Conservation (phyloP, 2,797 vertebrate species). For the Notamacropus eugenii region DNA sequence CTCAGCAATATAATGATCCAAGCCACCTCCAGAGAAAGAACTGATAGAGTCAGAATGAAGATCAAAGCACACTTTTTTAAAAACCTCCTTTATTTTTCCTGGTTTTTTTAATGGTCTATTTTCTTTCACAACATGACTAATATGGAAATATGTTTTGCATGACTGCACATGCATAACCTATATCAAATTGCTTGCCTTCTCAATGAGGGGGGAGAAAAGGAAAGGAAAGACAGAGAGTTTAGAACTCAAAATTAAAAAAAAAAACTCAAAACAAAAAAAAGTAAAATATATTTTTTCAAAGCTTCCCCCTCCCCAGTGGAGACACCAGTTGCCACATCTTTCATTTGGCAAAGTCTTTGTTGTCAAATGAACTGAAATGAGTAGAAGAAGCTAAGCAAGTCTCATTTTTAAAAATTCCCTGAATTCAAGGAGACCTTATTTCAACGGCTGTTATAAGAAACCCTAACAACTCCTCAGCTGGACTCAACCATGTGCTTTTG, state of each 20-base stretch:
- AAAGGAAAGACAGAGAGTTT: background rate
- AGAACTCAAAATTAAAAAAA: background rate
- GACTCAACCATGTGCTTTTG: background rate
- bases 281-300: background rate
- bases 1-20: background rate
- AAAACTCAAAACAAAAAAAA: background rate
- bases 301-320: background rate
- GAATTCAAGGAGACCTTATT: background rate
- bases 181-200: background rate
- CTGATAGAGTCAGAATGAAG: background rate
- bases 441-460: background rate
- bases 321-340: background rate
- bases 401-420: background rate
- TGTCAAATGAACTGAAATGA: background rate
- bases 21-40: background rate
- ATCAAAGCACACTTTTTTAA: background rate
- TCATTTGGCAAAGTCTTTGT: background rate
- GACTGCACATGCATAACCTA: background rate
- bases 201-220: background rate
- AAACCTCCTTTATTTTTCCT: background rate
- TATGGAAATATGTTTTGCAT: background rate
- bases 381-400: background rate
- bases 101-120: background rate
- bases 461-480: background rate
- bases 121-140: background rate